Evolutionary conservation across 2,888 invertebrate genomes (phyloP), one percentile per base, ranked within the genome.

Genomic region (Drosophila phalerata): DNA sequence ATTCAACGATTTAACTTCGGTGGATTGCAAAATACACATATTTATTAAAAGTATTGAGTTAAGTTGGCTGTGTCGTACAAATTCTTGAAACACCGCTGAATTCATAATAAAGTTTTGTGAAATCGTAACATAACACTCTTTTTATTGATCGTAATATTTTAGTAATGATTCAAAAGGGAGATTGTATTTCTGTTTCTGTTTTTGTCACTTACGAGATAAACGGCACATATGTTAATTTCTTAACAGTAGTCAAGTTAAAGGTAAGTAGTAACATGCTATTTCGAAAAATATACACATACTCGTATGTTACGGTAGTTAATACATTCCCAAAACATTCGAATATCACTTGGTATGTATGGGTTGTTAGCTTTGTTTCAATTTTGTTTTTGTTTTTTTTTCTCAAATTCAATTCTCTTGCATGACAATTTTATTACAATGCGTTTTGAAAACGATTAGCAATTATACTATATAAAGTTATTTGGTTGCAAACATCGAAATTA

Each of bases 331-430:
- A 79, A 84, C 76, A 81, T 45, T 78, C 82, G 79, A 85, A 85
- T 83, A 83, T 83, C 83, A 83, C 83, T 75, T 78, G 79, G 77
- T 69, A 72, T 79, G 79, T 63, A 75, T 69, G 63, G 79, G 74
- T 69, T 47, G 42, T 69, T 53, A 69, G 69, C 22, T 57, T 34
- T 47, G 43, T 55, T 43, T 53, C 11, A 43, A 32, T 28, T 56
- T 32, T 4, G 15, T 19, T 45, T 75, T 66, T 79, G 47, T 67
- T 60, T 72, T 67, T 75, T 38, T 72, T 69, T 81, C 66, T 79
- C 71, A 82, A 88, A 79, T 88, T 85, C 85, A 85, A 85, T 85
- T 85, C 88, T 74, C 85, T 86, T 86, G 85, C 85, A 86, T 84
- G 81, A 88, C 69, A 72, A 43, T 73, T 77, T 68, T 70, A 72